Conservation (phyloP, 2,888 invertebrate genomes). For the Candidula unifasciata region DNA sequence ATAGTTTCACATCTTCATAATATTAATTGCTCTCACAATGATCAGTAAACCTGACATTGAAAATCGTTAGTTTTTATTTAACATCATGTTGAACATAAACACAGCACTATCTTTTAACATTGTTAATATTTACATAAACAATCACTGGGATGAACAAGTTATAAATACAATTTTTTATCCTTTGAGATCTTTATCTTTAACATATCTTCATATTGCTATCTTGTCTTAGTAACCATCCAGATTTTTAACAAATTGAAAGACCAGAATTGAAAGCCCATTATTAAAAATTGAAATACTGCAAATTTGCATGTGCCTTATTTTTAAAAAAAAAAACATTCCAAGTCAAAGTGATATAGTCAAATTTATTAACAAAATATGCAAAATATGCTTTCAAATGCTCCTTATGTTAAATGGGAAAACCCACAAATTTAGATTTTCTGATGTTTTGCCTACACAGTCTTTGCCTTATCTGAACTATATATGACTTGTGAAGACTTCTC, state of each 20-base stretch:
- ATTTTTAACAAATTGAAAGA: not conserved
- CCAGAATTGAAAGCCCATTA: not conserved
- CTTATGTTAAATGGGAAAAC: too few relatives aligned
- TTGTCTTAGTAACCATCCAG: not conserved
- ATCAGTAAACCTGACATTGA: too few relatives aligned
- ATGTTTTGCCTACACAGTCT: not conserved
- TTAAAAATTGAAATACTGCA: not conserved
- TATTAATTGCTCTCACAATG: too few relatives aligned
- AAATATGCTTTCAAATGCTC: not conserved
- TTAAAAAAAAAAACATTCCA: constrained; percentile 6
- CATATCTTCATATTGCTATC: not conserved
- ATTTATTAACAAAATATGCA: not conserved
- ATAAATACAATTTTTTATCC: not conserved
- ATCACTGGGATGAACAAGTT: not conserved
- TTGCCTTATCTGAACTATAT: not conserved
- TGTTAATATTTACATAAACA: too few relatives aligned
- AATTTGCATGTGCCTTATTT: constrained; percentile 15
- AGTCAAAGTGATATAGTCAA: not conserved
- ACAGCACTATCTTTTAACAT: too few relatives aligned
- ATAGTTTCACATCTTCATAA: too few relatives aligned
- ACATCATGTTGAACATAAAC: too few relatives aligned
- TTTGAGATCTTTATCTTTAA: not conserved
- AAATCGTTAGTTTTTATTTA: too few relatives aligned
- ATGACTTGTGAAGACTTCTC: too few relatives aligned
- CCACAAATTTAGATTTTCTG: not conserved